These are phyloP conservation scores for Microctonus brassicae DNA, from an alignment of 2,888 invertebrate species.

Conservation along the genomic window DNA sequence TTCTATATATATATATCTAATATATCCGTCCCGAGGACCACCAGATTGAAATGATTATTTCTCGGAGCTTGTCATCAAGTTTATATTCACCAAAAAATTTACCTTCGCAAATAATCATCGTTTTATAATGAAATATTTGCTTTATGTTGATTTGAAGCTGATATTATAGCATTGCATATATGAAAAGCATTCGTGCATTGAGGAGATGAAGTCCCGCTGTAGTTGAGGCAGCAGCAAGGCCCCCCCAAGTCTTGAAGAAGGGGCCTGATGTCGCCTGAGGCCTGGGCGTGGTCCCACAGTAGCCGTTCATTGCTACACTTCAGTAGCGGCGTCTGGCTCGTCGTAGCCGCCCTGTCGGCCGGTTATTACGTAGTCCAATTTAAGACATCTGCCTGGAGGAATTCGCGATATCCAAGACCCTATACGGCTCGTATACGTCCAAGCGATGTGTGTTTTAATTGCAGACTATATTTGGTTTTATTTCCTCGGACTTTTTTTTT, in stretches of 20 bases:
- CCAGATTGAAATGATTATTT: constrained; percentile 24
- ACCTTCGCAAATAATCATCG: background rate
- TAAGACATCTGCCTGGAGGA: constrained; percentile 42
- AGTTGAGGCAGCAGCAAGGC: background rate
- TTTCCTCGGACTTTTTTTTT: background rate
- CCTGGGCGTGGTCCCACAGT: constrained; percentile 65
- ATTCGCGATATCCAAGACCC: constrained; percentile 24
- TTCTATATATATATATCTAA: background rate
- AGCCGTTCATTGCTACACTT: constrained; percentile 51
- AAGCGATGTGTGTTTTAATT: background rate
- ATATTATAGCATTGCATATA: background rate
- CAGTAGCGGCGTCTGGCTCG: constrained; percentile 40
- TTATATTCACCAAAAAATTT: background rate
- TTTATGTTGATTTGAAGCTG: background rate
- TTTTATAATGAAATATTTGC: background rate
- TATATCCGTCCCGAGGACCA: constrained; percentile 13
- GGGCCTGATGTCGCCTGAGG: constrained; percentile 59
- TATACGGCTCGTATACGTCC: constrained; percentile 7
- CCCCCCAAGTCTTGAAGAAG: constrained; percentile 27
- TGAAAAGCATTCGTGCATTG: background rate
- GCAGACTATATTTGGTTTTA: background rate
- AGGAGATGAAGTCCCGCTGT: background rate
- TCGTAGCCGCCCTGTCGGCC: constrained; percentile 33
- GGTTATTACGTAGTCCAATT: constrained; percentile 62
- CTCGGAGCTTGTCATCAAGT: background rate